Percentiles rank a stretch among this genome's conserved stretches.
Evolutionary conservation across 2,888 invertebrate genomes (phyloP).

Genomic region (Acanthosepion esculentum): DNA sequence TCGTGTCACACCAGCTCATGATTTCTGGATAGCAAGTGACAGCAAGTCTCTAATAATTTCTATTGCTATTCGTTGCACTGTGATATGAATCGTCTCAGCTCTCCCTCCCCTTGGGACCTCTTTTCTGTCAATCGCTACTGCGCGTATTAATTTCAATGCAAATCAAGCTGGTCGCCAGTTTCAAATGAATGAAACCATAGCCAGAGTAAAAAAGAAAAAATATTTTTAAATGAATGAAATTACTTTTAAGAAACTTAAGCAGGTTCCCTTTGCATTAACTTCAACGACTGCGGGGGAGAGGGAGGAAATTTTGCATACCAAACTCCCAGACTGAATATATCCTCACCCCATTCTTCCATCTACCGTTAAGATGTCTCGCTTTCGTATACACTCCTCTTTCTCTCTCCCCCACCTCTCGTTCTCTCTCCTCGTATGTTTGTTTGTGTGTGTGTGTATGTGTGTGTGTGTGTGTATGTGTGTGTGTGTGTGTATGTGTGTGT

Average conservation of each 20-base stretch:
- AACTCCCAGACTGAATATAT: neutral
- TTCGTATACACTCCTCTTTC: neutral
- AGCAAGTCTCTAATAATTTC: too few relatives aligned
- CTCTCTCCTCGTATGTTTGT: neutral
- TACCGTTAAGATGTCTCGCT: neutral
- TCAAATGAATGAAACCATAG: constrained; percentile 22
- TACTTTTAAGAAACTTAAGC: constrained; percentile 33
- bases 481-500: too few relatives aligned
- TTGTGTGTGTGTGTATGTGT: too few relatives aligned
- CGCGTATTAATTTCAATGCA: neutral
- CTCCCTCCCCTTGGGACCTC: too few relatives aligned
- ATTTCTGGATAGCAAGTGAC: too few relatives aligned
- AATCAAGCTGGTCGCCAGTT: neutral
- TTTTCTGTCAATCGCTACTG: too few relatives aligned
- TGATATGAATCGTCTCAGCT: too few relatives aligned
- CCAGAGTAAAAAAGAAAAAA: neutral
- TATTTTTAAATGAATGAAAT: neutral
- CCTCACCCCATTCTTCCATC: neutral
- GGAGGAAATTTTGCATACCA: neutral
- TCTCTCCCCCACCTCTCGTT: neutral
- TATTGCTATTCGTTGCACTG: too few relatives aligned
- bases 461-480: too few relatives aligned
- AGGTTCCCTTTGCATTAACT: neutral
- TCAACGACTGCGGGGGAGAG: neutral
- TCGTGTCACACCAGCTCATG: too few relatives aligned